Evolutionary conservation across 2,888 invertebrate species (phyloP).

Genomic region (Acronicta psi): DNA sequence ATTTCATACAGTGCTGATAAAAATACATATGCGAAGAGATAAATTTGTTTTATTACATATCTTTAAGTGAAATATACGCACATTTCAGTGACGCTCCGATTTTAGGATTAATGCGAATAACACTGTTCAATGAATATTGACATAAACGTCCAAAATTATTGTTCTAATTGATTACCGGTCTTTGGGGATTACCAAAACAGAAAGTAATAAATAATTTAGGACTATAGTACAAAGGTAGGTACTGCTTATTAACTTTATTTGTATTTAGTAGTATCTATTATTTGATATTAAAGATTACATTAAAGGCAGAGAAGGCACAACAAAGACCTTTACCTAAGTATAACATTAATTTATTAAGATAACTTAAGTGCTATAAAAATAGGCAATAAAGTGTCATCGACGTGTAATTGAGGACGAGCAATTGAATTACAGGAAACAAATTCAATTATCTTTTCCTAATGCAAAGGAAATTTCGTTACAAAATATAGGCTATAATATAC

Average conservation of each 20-base stretch:
- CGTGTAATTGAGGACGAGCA: conserved; percentile 34
- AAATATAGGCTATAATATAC: too few species aligned
- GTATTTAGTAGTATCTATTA: too few species aligned
- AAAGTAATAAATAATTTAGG: too few species aligned
- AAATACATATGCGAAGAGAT: conserved; percentile 25
- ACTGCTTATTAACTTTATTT: too few species aligned
- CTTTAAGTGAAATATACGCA: background rate
- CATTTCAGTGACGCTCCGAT: background rate
- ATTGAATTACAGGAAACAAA: conserved; percentile 38
- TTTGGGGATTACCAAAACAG: too few species aligned
- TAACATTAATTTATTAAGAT: background rate
- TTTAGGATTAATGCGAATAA: background rate
- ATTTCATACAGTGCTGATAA: conserved; percentile 41
- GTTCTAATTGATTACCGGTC: background rate
- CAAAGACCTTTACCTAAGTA: background rate
- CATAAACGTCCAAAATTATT: background rate
- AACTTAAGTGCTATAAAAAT: conserved; percentile 6
- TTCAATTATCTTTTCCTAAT: conserved; percentile 21
- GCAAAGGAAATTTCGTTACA: background rate
- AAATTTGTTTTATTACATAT: conserved; percentile 30
- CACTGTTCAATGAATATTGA: background rate
- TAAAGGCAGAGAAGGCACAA: background rate
- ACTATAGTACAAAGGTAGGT: too few species aligned
- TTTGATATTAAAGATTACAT: background rate
- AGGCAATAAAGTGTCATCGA: conserved; percentile 12